Conservation (phyloP, 2,113 vertebrate species). For the Thunnus maccoyii region DNA sequence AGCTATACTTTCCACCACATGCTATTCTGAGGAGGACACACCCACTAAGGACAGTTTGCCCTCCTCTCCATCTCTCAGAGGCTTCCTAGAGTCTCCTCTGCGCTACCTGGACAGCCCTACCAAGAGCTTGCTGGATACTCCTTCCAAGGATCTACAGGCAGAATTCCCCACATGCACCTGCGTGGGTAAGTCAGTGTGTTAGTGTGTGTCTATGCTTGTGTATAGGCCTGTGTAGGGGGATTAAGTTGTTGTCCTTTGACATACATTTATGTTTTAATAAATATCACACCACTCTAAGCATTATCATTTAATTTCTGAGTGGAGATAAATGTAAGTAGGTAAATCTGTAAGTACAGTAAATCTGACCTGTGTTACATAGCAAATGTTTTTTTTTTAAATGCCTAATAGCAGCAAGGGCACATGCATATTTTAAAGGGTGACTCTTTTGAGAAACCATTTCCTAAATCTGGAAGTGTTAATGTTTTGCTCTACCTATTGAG, state of each 20-base stretch:
- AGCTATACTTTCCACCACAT: slow-evolving; percentile 96
- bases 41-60: slow-evolving; percentile 92
- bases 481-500: neutral
- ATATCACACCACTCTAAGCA: neutral
- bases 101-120: slow-evolving; percentile 96
- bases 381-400: neutral
- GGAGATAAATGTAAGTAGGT: neutral
- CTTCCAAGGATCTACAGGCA: slow-evolving; percentile 90
- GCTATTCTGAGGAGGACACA: slow-evolving; percentile 88
- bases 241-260: neutral
- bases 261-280: slow-evolving; percentile 7
- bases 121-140: slow-evolving; percentile 94
- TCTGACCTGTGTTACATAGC: neutral
- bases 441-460: neutral
- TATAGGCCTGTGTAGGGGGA: neutral
- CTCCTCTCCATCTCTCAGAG: slow-evolving; percentile 91
- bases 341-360: neutral
- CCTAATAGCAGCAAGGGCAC: neutral
- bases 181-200: slow-evolving; percentile 89
- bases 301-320: neutral
- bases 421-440: neutral
- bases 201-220: neutral
- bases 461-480: neutral
- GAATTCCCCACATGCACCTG: slow-evolving; percentile 96
- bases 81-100: slow-evolving; percentile 95